Percentiles rank a stretch among this genome's conserved stretches.
These are phyloP conservation scores for Peromyscus californicus DNA, from an alignment of 2,113 vertebrate genomes.

Conservation along the genomic window DNA sequence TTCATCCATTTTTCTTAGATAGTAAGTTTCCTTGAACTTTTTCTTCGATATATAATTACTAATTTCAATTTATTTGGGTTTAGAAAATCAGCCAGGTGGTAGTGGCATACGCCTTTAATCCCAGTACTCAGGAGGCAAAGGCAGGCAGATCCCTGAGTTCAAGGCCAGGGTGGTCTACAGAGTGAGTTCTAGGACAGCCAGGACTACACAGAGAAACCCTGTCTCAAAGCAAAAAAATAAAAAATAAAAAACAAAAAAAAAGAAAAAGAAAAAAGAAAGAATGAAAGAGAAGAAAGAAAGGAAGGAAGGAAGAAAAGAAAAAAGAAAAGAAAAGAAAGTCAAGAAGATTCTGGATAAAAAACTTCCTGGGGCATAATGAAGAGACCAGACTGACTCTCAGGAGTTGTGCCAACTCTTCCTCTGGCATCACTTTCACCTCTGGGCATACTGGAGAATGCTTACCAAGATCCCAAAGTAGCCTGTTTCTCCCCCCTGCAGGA, in stretches of 20 bases:
- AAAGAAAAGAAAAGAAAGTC: too few relatives aligned
- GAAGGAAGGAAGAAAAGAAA: too few relatives aligned
- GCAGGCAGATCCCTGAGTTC: not conserved
- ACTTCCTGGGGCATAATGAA: not conserved
- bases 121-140: not conserved
- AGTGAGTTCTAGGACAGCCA: not conserved
- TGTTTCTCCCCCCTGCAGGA: not conserved
- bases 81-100: constrained; percentile 36
- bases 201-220: not conserved
- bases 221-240: too few relatives aligned
- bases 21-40: constrained; percentile 47
- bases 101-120: not conserved
- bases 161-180: not conserved
- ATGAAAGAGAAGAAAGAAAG: too few relatives aligned
- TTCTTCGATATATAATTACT: constrained; percentile 48
- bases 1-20: constrained; percentile 29
- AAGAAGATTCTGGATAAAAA: not conserved
- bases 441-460: not conserved
- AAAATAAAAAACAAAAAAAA: not conserved
- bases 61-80: constrained; percentile 1
- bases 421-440: not conserved
- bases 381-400: not conserved
- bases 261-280: not conserved
- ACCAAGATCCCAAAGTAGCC: not conserved
- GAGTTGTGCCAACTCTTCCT: not conserved